Evolutionary conservation across 2,113 vertebrate species (phyloP).

Genomic region (Pygoscelis antarcticus): DNA sequence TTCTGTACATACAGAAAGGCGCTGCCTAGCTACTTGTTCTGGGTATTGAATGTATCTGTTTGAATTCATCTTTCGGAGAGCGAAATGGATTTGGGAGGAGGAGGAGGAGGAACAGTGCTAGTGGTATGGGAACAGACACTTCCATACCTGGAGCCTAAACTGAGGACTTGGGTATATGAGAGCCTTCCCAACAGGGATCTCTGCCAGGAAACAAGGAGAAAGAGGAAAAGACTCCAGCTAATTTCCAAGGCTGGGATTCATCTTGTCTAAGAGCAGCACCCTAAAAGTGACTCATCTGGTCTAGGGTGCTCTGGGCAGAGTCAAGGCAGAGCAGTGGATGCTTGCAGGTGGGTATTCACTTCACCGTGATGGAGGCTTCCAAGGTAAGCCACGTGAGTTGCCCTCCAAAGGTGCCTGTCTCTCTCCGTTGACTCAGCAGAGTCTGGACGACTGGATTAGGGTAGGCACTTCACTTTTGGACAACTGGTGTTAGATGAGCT

Average conservation of each 20-base stretch:
- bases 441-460: not conserved
- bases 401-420: not conserved
- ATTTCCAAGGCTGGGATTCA: not conserved
- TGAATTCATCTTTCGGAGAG: not conserved
- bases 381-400: not conserved
- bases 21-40: not conserved
- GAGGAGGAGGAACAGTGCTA: not conserved
- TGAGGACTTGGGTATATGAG: not conserved
- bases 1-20: not conserved
- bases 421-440: not conserved
- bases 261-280: not conserved
- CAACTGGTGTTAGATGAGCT: not conserved
- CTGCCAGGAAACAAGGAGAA: not conserved
- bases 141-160: not conserved
- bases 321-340: not conserved
- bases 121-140: not conserved
- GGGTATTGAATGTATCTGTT: not conserved
- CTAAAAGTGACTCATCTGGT: not conserved
- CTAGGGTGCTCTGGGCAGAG: accelerated
- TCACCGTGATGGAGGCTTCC: not conserved
- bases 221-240: not conserved
- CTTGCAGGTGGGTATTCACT: not conserved
- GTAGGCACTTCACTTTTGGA: not conserved
- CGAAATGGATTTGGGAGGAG: not conserved
- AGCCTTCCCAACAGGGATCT: not conserved